A percentile compares a stretch with the other conserved stretches of the same genome.
Conservation (phyloP, 2,888 invertebrate species). For the Carabus problematicus region DNA sequence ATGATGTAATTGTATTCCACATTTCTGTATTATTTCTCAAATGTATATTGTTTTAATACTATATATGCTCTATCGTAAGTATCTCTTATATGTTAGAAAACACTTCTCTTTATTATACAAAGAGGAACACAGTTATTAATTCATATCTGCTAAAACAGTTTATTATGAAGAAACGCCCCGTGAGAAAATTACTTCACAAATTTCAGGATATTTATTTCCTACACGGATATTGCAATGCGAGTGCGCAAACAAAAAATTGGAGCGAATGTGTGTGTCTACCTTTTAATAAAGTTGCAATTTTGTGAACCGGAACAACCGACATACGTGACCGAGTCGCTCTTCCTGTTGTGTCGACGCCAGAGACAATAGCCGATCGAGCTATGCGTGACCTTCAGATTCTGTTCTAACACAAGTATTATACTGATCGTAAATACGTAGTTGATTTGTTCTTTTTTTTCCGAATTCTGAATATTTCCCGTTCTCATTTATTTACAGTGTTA, state of each 20-base stretch:
- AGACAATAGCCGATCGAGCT: neutral
- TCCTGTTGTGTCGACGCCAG: neutral
- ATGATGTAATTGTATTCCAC: slow-evolving; percentile 37
- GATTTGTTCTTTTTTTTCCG: neutral
- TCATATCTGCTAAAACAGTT: no score
- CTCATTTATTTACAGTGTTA: neutral
- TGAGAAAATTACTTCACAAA: no score
- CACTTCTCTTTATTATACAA: no score
- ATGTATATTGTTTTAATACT: neutral
- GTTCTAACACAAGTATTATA: neutral
- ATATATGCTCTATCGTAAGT: no score
- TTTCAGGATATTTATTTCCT: no score
- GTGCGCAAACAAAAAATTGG: no score
- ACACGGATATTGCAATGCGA: no score
- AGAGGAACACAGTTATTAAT: no score
- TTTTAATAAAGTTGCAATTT: neutral
- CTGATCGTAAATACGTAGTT: neutral
- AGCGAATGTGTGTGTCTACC: no score
- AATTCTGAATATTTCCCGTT: neutral
- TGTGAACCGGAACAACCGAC: slow-evolving; percentile 7
- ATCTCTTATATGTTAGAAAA: no score
- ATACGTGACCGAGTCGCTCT: neutral
- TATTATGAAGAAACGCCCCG: no score
- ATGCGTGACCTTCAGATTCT: slow-evolving; percentile 7
- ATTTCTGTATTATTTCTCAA: slow-evolving; percentile 26